phyloP scores from a whole-genome alignment of 2,888 invertebrate genomes.

The Celastrina argiolus region DNA sequence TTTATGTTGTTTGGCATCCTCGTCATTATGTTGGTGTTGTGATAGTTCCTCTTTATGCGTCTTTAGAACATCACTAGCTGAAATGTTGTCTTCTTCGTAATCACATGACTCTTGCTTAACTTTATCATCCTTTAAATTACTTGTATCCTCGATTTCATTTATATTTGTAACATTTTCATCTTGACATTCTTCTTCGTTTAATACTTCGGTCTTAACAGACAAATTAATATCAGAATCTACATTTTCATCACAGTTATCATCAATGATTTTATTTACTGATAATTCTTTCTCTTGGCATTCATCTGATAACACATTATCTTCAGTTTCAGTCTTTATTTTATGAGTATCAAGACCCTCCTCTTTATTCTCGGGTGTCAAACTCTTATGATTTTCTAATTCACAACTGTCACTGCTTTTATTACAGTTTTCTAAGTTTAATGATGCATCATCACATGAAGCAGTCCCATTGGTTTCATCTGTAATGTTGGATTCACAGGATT shows the following conservation, averaged over 20 bases:
- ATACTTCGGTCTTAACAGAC: neutral
- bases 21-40: neutral
- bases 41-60: neutral
- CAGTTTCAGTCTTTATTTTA: neutral
- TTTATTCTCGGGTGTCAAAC: neutral
- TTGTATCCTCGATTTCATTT: neutral
- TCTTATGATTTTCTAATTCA: neutral
- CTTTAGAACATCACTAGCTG: neutral
- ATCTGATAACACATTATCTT: neutral
- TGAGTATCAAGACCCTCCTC: neutral
- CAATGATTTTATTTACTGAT: neutral
- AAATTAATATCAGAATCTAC: neutral
- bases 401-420: neutral
- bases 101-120: neutral
- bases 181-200: slow-evolving; percentile 22
- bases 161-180: slow-evolving; percentile 21
- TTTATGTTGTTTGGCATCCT: neutral
- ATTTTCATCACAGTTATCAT: neutral
- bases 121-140: neutral
- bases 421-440: neutral
- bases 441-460: neutral
- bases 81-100: neutral
- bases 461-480: neutral
- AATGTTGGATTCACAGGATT: slow-evolving; percentile 14
- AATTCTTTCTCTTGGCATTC: slow-evolving; percentile 17